Evolutionary conservation across 2,888 invertebrate genomes (phyloP), one percentile per base, ranked within the genome.

Genomic region (Phortica magna): DNA sequence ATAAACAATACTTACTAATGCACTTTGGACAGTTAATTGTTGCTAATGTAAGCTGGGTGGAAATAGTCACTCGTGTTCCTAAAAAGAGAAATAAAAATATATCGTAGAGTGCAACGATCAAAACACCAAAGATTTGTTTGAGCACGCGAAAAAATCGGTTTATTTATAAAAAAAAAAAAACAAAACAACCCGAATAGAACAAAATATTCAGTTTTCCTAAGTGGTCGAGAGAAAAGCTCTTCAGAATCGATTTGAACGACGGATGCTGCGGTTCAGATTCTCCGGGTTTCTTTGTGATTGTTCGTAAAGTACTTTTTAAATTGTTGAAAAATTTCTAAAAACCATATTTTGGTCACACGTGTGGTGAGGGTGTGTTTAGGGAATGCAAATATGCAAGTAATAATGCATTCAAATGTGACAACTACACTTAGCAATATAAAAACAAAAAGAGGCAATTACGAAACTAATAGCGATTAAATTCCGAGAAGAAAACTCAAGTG

Each of bases 241-340:
- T 85, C 84, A 85, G 87, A 85, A 85, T 81, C 85, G 84, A 81
- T 84, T 84, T 79, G 83, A 82, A 81, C 84, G 82, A 82, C 83
- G 84, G 81, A 84, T 83, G 79, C 84, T 75, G 79, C 82, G 83
- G 81, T 77, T 84, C 84, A 82, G 77, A n/a, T 7, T 17, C 22
- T 61, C 10, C 61, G 61, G 61, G 7, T 48, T 9, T 48, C 48
- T 48, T 48, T 48, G 3, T 14, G 14, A 48, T 12, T 48, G 48
- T 48, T 48, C 48, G 48, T 48, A 48, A 48, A 48, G 14, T 48
- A 48, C 48, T 48, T 48, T 48, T 48, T 0, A 48, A 48, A 2
- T 48, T 14, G 48, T 59, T 59, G 39, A 64, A 12, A 59, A 39
- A 12, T 39, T 64, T 64, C 39, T 64, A 0, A 64, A 64, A 31